Percentiles rank a stretch among this genome's conserved stretches.
Evolutionary conservation across 1,140 invertebrate genomes (phyloP).

Genomic region (Trichomalopsis sarcophagae): DNA sequence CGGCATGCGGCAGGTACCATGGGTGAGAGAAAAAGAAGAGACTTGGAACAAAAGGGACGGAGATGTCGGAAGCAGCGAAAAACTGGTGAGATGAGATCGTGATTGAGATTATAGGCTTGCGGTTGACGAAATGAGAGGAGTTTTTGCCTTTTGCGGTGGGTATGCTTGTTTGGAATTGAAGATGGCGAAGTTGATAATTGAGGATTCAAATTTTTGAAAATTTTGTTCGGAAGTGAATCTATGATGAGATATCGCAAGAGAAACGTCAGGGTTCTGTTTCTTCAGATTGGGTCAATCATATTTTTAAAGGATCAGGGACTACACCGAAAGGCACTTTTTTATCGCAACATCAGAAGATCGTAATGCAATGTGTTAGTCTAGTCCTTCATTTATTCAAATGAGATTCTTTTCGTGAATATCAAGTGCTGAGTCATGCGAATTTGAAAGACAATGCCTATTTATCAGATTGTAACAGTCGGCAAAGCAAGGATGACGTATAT

Average conservation of each 20-base stretch:
- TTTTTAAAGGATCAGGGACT: neutral
- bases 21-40: neutral
- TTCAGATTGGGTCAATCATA: no score
- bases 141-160: neutral
- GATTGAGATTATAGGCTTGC: neutral
- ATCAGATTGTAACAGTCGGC: neutral
- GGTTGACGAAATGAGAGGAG: neutral
- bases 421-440: constrained; percentile 1
- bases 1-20: constrained; percentile 27
- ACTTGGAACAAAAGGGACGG: neutral
- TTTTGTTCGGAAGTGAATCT: no score
- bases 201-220: neutral
- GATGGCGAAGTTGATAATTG: neutral
- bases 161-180: no score
- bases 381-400: neutral
- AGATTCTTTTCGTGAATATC: neutral
- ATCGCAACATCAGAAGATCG: neutral
- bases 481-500: neutral
- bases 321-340: neutral
- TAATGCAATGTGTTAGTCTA: neutral
- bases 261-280: no score
- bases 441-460: neutral
- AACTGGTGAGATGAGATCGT: neutral
- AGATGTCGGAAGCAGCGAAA: neutral
- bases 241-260: no score